These are phyloP conservation scores for Leucoptera coffeella DNA, from an alignment of 2,888 invertebrate species.

Conservation along the genomic window DNA sequence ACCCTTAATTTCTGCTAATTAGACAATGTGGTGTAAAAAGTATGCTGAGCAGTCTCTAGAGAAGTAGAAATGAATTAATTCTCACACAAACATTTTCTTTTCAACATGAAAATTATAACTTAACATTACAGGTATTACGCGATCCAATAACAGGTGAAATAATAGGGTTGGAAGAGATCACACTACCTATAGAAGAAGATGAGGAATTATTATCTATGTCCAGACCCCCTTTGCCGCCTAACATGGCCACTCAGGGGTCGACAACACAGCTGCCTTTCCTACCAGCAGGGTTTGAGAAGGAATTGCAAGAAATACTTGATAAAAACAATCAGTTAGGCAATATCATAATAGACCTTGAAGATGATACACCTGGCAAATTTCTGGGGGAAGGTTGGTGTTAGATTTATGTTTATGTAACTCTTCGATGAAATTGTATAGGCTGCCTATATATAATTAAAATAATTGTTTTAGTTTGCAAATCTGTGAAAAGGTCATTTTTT, in stretches of 20 bases:
- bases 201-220: constrained; percentile 61
- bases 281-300: constrained; percentile 74
- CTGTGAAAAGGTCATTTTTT: no score
- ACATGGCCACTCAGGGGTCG: constrained; percentile 67
- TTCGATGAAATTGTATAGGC: no score
- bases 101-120: background rate
- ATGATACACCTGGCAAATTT: constrained; percentile 34
- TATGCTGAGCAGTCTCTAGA: no score
- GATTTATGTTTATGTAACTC: background rate
- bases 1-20: background rate
- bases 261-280: constrained; percentile 80
- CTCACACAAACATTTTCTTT: background rate
- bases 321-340: constrained; percentile 21
- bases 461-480: no score
- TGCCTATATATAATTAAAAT: no score
- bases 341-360: constrained; percentile 29
- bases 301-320: constrained; percentile 34
- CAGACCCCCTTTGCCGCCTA: constrained; percentile 67
- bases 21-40: no score
- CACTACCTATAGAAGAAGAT: constrained; percentile 34
- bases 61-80: background rate
- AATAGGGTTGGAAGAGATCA: constrained; percentile 53
- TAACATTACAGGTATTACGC: constrained; percentile 50
- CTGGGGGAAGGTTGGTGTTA: constrained; percentile 37
- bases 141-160: constrained; percentile 74